phyloP scores from a whole-genome alignment of 1,140 invertebrate species.

The Megathymus violae region DNA sequence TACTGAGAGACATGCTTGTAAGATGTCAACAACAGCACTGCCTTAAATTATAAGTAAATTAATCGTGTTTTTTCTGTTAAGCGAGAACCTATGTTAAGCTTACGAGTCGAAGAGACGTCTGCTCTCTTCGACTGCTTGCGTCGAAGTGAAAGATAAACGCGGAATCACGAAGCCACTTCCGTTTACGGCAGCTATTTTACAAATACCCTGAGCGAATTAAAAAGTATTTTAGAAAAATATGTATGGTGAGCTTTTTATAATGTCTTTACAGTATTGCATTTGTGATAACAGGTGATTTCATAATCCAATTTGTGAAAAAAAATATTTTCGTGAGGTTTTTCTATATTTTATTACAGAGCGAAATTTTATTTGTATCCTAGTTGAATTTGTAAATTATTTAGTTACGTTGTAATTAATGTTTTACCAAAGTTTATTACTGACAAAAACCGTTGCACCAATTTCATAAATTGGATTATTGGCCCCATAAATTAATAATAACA shows the following conservation, averaged over 20 bases:
- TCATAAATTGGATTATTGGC: conserved; percentile 70
- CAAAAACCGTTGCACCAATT: conserved; percentile 41
- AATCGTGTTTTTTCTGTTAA: conserved; percentile 51
- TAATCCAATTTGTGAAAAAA: conserved; percentile 69
- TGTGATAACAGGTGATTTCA: conserved; percentile 61
- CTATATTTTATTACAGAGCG: conserved; percentile 44
- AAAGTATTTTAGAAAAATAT: conserved; percentile 55
- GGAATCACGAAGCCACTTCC: conserved; percentile 41
- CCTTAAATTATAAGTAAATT: conserved; percentile 73
- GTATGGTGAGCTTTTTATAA: conserved; percentile 75
- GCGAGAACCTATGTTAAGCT: conserved; percentile 51
- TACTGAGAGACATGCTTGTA: conserved; percentile 53
- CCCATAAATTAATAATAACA: conserved; percentile 47
- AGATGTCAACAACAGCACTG: conserved; percentile 67
- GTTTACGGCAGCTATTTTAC: conserved; percentile 62
- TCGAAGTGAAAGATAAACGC: conserved; percentile 45
- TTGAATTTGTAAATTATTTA: conserved; percentile 47
- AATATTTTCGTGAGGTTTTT: conserved; percentile 43
- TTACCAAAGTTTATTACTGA: conserved; percentile 56
- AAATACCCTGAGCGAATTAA: conserved; percentile 48
- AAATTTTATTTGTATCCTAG: conserved; percentile 50
- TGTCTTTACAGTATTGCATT: conserved; percentile 74
- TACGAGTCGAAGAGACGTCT: conserved; percentile 48
- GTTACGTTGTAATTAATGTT: conserved; percentile 65
- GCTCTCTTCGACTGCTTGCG: conserved; percentile 51